These are phyloP conservation scores for Pseudomyrmex pallidus DNA, from an alignment of 1,140 invertebrate species.

Conservation along the genomic window DNA sequence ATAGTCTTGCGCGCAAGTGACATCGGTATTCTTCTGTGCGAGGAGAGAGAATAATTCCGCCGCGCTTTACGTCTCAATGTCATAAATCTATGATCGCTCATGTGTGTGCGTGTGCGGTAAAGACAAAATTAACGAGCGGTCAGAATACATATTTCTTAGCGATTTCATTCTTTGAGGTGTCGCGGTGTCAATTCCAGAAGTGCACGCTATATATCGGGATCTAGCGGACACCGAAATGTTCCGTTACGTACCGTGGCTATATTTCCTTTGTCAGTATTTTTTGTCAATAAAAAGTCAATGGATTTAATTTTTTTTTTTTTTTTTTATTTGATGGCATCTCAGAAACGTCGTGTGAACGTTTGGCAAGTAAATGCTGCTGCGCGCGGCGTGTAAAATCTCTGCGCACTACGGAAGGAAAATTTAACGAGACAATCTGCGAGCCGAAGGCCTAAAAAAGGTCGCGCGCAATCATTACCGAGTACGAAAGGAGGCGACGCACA, in stretches of 20 bases:
- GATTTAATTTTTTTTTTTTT: not conserved
- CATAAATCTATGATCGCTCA: constrained; percentile 42
- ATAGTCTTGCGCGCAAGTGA: constrained; percentile 28
- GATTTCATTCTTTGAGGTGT: not conserved
- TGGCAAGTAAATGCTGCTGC: not conserved
- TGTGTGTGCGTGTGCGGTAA: not conserved
- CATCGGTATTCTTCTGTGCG: constrained; percentile 43
- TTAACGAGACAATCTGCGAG: constrained; percentile 32
- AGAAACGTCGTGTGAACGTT: not conserved
- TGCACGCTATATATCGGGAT: not conserved
- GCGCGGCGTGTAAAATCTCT: not conserved
- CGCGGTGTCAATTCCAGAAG: not conserved
- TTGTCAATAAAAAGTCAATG: not conserved
- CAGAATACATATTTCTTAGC: constrained; percentile 4
- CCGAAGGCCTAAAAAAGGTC: constrained; percentile 48
- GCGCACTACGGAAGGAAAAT: constrained; percentile 12
- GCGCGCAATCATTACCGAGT: constrained; percentile 31
- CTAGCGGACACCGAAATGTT: not conserved
- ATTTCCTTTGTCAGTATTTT: not conserved
- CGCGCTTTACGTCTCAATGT: constrained; percentile 57
- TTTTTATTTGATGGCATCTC: not conserved
- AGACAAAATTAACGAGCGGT: constrained; percentile 18
- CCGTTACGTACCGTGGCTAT: not conserved
- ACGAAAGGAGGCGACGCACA: constrained; percentile 58
- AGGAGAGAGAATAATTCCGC: constrained; percentile 1